Conservation (phyloP, 2,888 invertebrate genomes). For the Callosobruchus maculatus region DNA sequence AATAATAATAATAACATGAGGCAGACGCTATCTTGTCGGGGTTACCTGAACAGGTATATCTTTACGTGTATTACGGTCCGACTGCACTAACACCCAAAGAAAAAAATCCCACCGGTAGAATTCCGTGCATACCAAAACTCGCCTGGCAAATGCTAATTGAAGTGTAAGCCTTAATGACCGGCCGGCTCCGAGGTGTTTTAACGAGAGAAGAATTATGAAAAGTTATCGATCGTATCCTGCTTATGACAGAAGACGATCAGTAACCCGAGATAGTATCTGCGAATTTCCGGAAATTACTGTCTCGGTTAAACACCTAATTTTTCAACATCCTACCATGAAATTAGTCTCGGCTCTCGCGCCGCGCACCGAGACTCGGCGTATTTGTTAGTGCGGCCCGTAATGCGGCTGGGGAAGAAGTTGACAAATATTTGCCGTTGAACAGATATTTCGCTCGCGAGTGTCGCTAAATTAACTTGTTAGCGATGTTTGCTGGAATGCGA, state of each 20-base stretch:
- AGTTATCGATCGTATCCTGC: background rate
- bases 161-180: no score
- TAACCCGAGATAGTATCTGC: background rate
- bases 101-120: no score
- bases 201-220: background rate
- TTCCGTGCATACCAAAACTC: no score
- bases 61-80: no score
- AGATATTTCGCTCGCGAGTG: background rate
- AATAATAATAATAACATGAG: no score
- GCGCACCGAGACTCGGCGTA: background rate
- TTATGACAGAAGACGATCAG: background rate
- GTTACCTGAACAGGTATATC: no score
- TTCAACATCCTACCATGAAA: background rate
- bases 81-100: no score
- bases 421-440: background rate
- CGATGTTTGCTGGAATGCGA: background rate
- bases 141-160: no score
- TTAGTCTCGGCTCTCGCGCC: background rate
- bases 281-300: background rate
- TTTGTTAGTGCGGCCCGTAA: background rate
- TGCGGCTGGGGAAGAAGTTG: background rate
- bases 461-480: background rate
- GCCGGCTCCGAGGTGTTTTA: background rate
- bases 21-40: no score
- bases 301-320: background rate